Conservation (phyloP, 2,888 invertebrate species). For the Polymixis flavicincta region DNA sequence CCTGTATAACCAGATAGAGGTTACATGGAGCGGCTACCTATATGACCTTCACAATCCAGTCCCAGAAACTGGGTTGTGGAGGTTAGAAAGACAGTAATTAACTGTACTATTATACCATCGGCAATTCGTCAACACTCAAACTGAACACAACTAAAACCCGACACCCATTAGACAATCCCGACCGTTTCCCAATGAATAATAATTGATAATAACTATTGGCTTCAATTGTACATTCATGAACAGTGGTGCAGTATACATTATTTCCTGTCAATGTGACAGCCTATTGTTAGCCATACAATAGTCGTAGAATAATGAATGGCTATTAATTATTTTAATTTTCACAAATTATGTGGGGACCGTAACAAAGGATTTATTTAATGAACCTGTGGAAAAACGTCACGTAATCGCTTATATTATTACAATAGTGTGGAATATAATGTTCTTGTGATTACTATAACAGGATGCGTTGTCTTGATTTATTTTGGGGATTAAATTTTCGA, state of each 20-base stretch:
- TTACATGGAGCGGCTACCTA: background rate
- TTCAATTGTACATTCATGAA: conserved; percentile 67
- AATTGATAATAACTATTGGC: conserved; percentile 51
- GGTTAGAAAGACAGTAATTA: too few species aligned
- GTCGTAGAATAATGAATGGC: conserved; percentile 65
- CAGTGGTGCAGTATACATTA: conserved; percentile 72
- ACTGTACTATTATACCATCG: too few species aligned
- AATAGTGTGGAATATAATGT: background rate
- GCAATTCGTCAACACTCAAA: conserved; percentile 8
- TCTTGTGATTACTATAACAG: background rate
- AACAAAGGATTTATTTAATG: conserved; percentile 33
- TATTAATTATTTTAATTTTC: conserved; percentile 71
- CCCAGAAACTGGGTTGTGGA: background rate
- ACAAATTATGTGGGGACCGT: conserved; percentile 24
- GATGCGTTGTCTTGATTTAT: background rate
- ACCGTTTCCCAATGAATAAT: conserved; percentile 44
- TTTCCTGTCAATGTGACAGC: conserved; percentile 69
- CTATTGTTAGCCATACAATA: conserved; percentile 72
- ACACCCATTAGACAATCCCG: conserved; percentile 19
- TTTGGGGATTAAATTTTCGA: background rate
- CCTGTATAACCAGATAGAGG: too few species aligned
- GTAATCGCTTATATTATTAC: background rate
- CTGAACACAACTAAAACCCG: conserved; percentile 25
- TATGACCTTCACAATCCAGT: background rate
- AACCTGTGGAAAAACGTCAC: conserved; percentile 22